Conservation (phyloP, 2,797 vertebrate genomes). For the Vireo griseus region DNA sequence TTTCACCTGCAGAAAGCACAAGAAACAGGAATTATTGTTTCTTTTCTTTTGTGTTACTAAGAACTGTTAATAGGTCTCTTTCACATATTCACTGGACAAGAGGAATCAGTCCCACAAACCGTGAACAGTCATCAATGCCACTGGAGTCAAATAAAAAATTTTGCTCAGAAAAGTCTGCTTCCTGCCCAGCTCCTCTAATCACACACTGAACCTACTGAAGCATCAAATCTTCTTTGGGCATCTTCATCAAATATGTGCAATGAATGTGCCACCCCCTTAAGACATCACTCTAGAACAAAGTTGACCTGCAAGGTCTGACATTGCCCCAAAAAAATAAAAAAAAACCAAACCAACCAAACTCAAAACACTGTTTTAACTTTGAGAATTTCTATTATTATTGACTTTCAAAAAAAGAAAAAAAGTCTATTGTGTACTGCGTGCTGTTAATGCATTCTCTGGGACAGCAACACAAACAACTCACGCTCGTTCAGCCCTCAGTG, state of each 20-base stretch:
- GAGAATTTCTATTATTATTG: not conserved
- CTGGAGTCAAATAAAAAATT: not conserved
- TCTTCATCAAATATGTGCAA: not conserved
- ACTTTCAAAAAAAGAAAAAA: not conserved
- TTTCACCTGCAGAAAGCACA: not conserved
- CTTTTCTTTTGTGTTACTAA: not conserved
- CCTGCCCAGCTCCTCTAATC: not conserved
- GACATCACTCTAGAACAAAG: not conserved
- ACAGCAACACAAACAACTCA: not conserved
- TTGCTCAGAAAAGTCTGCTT: accelerated
- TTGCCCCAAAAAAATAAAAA: not conserved
- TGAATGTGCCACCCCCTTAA: not conserved
- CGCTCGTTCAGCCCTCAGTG: not conserved
- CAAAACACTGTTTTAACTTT: not conserved
- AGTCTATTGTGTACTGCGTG: accelerated
- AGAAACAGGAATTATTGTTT: not conserved
- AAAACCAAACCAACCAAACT: not conserved
- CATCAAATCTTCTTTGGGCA: not conserved
- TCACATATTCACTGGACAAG: not conserved
- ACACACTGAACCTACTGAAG: not conserved
- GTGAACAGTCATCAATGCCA: not conserved
- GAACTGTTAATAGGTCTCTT: not conserved
- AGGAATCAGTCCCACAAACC: not conserved
- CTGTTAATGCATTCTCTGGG: not conserved
- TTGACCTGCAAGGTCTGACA: not conserved